These are phyloP conservation scores for Actenoides hombroni DNA, from an alignment of 2,113 vertebrate genomes.

Conservation along the genomic window DNA sequence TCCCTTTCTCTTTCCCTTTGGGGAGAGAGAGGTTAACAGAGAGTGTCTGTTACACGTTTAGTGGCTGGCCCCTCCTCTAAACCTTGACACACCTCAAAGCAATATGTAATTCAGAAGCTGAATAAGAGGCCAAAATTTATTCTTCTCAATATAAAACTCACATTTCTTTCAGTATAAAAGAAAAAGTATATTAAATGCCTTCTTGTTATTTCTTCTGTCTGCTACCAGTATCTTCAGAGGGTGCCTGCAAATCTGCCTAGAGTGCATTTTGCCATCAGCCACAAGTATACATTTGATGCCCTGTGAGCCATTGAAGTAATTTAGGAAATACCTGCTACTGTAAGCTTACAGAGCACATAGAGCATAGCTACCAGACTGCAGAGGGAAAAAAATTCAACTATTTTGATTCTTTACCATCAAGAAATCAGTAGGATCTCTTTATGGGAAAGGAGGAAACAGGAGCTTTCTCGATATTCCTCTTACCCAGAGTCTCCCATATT, in stretches of 20 bases:
- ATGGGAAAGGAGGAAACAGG: background rate
- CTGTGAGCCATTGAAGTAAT: background rate
- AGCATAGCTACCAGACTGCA: background rate
- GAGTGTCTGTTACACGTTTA: too few relatives aligned
- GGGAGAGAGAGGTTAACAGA: too few relatives aligned
- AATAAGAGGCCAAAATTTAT: background rate
- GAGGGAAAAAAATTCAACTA: background rate
- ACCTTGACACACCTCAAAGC: background rate
- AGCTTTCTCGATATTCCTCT: background rate
- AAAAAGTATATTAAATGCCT: background rate
- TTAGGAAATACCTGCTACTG: background rate
- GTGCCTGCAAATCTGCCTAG: background rate
- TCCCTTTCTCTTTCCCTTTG: too few relatives aligned
- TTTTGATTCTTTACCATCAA: background rate
- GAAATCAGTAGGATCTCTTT: background rate
- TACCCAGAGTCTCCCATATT: background rate
- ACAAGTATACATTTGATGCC: background rate
- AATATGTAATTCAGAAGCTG: background rate
- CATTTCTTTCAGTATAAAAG: background rate
- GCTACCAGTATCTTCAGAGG: background rate
- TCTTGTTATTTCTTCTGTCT: background rate
- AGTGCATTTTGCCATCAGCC: background rate
- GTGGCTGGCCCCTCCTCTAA: too few relatives aligned
- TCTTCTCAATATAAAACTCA: background rate
- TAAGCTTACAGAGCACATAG: background rate